A percentile compares a stretch with the other conserved stretches of the same genome.
Conservation (phyloP, 1,140 invertebrate genomes). For the Halotydeus destructor region DNA sequence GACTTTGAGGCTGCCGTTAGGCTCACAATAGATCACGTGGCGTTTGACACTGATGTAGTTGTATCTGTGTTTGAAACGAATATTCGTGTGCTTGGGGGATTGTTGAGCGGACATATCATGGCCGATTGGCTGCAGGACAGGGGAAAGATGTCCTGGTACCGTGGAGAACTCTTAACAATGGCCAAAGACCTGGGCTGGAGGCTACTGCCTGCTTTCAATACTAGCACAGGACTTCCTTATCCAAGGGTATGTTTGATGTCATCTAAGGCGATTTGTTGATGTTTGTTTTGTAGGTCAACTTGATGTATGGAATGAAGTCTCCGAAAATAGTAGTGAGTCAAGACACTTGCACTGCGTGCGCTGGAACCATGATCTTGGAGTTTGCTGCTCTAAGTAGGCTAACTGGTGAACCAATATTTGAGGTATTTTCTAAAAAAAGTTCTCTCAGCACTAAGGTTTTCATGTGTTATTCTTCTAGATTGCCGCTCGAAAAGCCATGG, state of each 20-base stretch:
- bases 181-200: conserved; percentile 79
- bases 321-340: conserved; percentile 45
- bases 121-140: conserved; percentile 26
- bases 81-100: conserved; percentile 78
- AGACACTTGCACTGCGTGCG: conserved; percentile 92
- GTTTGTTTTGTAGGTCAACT: conserved; percentile 46
- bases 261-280: conserved; percentile 5
- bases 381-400: conserved; percentile 84
- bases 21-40: conserved; percentile 60
- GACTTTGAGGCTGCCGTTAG: conserved; percentile 82
- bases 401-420: conserved; percentile 77
- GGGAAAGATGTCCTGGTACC: conserved; percentile 65
- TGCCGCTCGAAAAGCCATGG: conserved; percentile 87
- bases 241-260: conserved; percentile 43
- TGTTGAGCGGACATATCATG: conserved; percentile 79
- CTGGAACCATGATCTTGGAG: conserved; percentile 93
- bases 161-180: conserved; percentile 63
- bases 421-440: conserved; percentile 36
- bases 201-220: conserved; percentile 88
- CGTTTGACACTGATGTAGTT: conserved; percentile 79
- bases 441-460: neutral
- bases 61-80: conserved; percentile 98
- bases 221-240: conserved; percentile 89
- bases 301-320: conserved; percentile 63
- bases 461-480: conserved; percentile 30